Base-by-base conservation (phyloP, 1,140 invertebrate species). In the Maniola jurtina region DNA sequence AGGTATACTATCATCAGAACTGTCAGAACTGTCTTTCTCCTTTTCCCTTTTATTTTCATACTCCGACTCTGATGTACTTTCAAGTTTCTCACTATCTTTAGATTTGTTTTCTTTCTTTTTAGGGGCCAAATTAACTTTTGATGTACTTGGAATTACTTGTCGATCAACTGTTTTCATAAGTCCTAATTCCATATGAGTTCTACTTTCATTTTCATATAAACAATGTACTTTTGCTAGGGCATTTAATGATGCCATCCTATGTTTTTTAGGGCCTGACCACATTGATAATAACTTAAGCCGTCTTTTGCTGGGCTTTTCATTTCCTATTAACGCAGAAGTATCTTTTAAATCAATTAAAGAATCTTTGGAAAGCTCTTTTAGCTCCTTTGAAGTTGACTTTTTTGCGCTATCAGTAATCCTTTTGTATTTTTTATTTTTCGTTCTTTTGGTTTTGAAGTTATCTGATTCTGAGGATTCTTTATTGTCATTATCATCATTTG, bases 151-250 rank as follows among this genome's bases (percentile, higher is more conserved):
- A 33, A 85, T 67, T 10, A 75, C 66, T 76, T 80, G 81, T 68
- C 84, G 86, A 45, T 86, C 89, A 52, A 90, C 71, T 16, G 88
- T 91, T 78, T 80, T 90, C 88, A 89, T 92, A 16, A 93, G 77
- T 0, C 92, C 92, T 67, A 93, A 66, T 70, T 93, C 93, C 66
- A 95, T 92, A 72, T 94, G 94, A 3, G 94, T 94, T 55, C 95
- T 92, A 47, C 94, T 95, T 85, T 97, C 96, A 81, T 97, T 97
- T 84, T 98, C 97, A 75, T 97, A 97, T 11, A 98, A 91, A 81
- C 96, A 97, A 82, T 97, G 96, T 36, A 98, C 96, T 92, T 98
- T 97, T n/a, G 96, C 96, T 73, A 96, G 86, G 0, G 97, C 97
- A 86, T 98, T 98, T 14, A 98, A 84, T 6, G 96, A 97, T 34